Evolutionary conservation across 2,888 invertebrate genomes (phyloP), one percentile per base, ranked within the genome.

Genomic region (Andrena chrysosceles): DNA sequence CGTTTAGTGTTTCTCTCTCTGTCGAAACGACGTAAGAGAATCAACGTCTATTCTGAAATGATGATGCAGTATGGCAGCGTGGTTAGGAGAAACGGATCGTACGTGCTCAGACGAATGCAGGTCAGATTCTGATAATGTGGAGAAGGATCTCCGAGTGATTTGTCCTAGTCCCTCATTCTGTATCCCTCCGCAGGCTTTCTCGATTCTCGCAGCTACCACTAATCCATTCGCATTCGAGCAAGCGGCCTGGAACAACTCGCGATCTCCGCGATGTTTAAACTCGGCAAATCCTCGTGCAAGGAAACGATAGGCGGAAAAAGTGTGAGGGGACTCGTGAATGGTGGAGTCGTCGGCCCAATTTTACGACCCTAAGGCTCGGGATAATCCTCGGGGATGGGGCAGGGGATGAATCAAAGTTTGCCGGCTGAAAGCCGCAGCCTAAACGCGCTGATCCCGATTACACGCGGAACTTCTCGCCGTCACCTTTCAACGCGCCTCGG

Each of bases 391-490:
- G 54, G 7, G 8, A 8, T 10, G n/a, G 23, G 31, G 7, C 10
- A 56, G 67, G 52, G 52, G 62, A 23, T 52, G 68, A 70, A 59
- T 66, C 42, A 42, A 66, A 70, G 66, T 69, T 79, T 60, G 63
- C n/a, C 26, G 42, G 54, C 16, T 60, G 60, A 20, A 71, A n/a
- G 23, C 60, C 64, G 13, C 48, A 52, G 72, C 70, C 79, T 67
- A 80, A 76, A 76, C 66, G 76, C 31, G 59, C 64, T 70, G 80
- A 80, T 80, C 76, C 77, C 67, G 54, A 66, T 79, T 79, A 79
- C 60, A 60, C 6, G 23, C 26, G 35, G 67, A 72, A 72, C 33
- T 64, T 72, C 64, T 54, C 23, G 26, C 52, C 64, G 35, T 63
- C 63, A 10, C n/a, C 62, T 20, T 35, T 10, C 31, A 52, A 20